phyloP scores from a whole-genome alignment of 2,888 invertebrate genomes.

The Hyalella azteca region DNA sequence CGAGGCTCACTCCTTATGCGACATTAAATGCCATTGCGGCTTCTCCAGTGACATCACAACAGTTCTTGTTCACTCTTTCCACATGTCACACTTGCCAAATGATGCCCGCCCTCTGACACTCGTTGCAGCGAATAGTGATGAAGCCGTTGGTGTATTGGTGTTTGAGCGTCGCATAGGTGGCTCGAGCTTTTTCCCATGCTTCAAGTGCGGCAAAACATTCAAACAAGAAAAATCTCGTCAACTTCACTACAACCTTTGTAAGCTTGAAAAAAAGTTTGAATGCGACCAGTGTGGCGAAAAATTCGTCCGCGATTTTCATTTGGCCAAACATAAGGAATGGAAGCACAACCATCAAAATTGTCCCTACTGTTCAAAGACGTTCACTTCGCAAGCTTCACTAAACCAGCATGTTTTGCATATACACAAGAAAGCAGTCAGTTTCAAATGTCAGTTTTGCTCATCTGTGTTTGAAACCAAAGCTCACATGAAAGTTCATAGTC shows the following conservation, averaged over 20 bases:
- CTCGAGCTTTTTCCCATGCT: conserved; percentile 50
- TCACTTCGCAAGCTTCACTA: conserved; percentile 56
- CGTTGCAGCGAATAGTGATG: conserved; percentile 38
- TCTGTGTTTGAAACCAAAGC: conserved; percentile 49
- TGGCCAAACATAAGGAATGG: conserved; percentile 58
- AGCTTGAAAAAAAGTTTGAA: conserved; percentile 56
- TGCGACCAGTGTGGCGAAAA: conserved; percentile 58
- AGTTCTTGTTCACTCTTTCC: conserved; percentile 56
- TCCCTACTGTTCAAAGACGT: conserved; percentile 55
- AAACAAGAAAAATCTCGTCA: conserved; percentile 57
- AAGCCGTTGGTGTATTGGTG: conserved; percentile 46
- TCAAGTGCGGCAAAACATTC: conserved; percentile 55
- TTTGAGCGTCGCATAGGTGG: conserved; percentile 49
- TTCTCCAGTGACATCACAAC: conserved; percentile 49
- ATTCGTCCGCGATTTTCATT: conserved; percentile 56
- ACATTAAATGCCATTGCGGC: conserved; percentile 55
- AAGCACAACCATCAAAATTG: conserved; percentile 58
- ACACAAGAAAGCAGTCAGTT: conserved; percentile 55
- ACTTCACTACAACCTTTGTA: conserved; percentile 56
- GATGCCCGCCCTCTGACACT: conserved; percentile 55
- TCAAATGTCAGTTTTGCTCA: conserved; percentile 57
- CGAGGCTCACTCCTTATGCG: conserved; percentile 46
- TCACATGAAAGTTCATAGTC: conserved; percentile 52
- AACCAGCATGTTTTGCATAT: conserved; percentile 58
- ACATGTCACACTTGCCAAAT: conserved; percentile 55